Base-by-base conservation (phyloP, 2,113 vertebrate species). In the Rhea pennata region DNA sequence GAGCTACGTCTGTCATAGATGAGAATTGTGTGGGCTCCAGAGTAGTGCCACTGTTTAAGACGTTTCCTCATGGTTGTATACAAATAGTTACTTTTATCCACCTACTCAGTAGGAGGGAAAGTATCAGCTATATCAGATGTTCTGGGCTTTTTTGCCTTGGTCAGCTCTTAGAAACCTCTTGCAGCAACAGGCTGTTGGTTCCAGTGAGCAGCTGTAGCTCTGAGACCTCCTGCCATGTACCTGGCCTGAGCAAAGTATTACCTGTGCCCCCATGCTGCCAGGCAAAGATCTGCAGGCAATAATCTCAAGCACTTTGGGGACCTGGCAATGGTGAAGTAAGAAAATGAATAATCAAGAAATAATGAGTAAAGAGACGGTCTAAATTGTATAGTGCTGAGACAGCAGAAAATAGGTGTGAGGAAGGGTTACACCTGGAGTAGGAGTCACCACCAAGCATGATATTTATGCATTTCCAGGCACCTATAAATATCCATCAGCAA, bases 11-110 rank as follows among this genome's bases (percentile, higher is more conserved):
- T 81, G 33, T 77, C 5, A 2, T 33, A 84, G 12, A 14, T 24
- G 58, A 26, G 16, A 67, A 4, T 51, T 4, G 5, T 0, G 0
- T 58, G 29, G 36, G 12, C 15, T 56, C 54, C 54, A 56, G 15
- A 56, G 24, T 56, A 39, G 16, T n/a, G 22, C 42, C 15, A 16
- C 2, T 2, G 2, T 64, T 46, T 44, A 20, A 58, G 58, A 73
- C 1, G 1, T 39, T 81, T 82, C 58, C 14, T 88, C 6, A 16
- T 82, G 31, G 14, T 44, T 8, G 3, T 11, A 9, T 22, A 33
- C n/a, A 9, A 4, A 0, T 22, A 5, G 42, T 58, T 42, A 9
- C 9, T 92, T 88, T 85, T 76, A n/a, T 54, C 31, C 8, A 3
- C 84, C 48, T 73, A 1, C 29, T 54, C 62, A 44, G 14, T 67